A percentile compares a stretch with the other conserved stretches of the same genome.
phyloP scores from a whole-genome alignment of 2,888 invertebrate genomes.

The Idaea aversata region DNA sequence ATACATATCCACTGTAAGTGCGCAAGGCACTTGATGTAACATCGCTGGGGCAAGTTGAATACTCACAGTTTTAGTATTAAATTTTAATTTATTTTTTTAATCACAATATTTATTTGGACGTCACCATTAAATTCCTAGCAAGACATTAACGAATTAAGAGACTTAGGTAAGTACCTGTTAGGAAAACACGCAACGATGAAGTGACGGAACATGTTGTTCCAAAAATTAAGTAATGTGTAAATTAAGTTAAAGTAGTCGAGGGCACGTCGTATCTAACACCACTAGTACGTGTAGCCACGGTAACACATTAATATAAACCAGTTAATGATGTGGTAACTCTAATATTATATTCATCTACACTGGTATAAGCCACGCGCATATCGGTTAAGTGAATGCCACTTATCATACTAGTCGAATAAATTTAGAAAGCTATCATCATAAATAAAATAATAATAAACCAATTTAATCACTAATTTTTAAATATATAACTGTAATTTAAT shows the following conservation, averaged over 20 bases:
- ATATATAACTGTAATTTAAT: conserved; percentile 39
- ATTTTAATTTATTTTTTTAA: not conserved
- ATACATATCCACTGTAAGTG: conserved; percentile 57
- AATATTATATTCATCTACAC: conserved; percentile 50
- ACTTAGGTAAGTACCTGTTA: conserved; percentile 1
- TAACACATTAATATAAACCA: conserved; percentile 52
- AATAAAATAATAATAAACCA: conserved; percentile 46
- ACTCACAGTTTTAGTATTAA: conserved; percentile 47
- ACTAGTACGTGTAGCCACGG: conserved; percentile 33
- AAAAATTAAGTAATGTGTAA: conserved; percentile 8
- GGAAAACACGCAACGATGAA: conserved; percentile 11
- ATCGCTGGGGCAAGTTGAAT: conserved; percentile 61
- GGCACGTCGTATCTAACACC: conserved; percentile 22
- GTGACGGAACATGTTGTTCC: conserved; percentile 12
- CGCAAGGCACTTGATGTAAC: conserved; percentile 68
- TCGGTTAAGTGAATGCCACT: conserved; percentile 45
- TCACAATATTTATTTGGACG: not conserved
- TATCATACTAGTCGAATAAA: conserved; percentile 52
- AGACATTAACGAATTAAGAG: not conserved
- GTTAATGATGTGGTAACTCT: conserved; percentile 59
- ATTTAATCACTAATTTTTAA: conserved; percentile 38
- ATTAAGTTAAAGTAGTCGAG: conserved; percentile 7
- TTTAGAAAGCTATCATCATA: conserved; percentile 56
- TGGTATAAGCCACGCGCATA: conserved; percentile 40
- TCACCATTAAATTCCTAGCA: not conserved